These are phyloP conservation scores for Poeciliopsis gracilis DNA, from an alignment of 2,797 vertebrate species.

Conservation along the genomic window DNA sequence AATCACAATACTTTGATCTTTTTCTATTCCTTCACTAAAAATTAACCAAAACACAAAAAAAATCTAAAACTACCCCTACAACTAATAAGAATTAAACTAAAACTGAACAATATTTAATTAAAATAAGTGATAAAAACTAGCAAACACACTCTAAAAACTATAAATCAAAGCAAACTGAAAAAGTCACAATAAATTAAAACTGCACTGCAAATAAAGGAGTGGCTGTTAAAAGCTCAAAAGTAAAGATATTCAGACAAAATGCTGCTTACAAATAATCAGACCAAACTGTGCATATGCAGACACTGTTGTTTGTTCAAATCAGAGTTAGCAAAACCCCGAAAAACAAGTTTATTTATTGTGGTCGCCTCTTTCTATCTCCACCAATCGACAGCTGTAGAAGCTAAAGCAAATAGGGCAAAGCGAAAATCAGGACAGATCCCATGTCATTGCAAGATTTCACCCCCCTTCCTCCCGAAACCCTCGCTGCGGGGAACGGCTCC, in stretches of 20 bases:
- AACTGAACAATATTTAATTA: too few relatives aligned
- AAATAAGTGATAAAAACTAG: too few relatives aligned
- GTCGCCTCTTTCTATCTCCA: constrained; percentile 26
- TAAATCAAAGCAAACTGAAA: too few relatives aligned
- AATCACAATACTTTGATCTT: too few relatives aligned
- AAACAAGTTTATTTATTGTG: constrained; percentile 26
- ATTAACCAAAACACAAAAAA: too few relatives aligned
- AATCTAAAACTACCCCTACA: too few relatives aligned
- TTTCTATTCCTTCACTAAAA: too few relatives aligned
- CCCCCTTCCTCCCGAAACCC: constrained; percentile 38
- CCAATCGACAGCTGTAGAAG: constrained; percentile 51
- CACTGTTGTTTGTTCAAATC: not conserved
- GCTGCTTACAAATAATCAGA: not conserved
- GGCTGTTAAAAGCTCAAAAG: not conserved
- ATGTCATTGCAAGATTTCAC: constrained; percentile 50
- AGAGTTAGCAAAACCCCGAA: constrained; percentile 15
- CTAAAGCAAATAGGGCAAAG: constrained; percentile 67
- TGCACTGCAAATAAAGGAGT: too few relatives aligned
- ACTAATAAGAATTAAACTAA: too few relatives aligned
- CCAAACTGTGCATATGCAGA: not conserved
- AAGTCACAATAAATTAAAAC: too few relatives aligned
- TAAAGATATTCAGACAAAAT: too few relatives aligned
- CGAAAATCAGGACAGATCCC: constrained; percentile 74
- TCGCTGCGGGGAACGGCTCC: constrained; percentile 42
- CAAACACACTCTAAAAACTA: too few relatives aligned